These are phyloP conservation scores for Ceryle rudis DNA, from an alignment of 2,797 vertebrate genomes.

Conservation along the genomic window DNA sequence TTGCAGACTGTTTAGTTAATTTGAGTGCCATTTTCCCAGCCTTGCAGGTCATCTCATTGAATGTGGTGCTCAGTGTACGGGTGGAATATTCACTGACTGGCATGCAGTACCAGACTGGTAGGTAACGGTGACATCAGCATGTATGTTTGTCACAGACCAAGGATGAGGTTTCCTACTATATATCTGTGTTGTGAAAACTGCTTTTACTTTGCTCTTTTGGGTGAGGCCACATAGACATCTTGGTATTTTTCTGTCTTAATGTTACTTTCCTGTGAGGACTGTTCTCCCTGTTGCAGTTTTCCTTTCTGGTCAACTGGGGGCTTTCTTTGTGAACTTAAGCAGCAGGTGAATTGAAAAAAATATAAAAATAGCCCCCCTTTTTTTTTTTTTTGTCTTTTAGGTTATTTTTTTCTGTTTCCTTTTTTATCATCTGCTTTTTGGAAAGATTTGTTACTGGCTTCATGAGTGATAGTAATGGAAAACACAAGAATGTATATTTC, in stretches of 20 bases:
- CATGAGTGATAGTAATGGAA: neutral
- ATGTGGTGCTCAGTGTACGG: slow-evolving; percentile 88
- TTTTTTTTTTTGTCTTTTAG: neutral
- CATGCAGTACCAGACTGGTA: slow-evolving; percentile 87
- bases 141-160: neutral
- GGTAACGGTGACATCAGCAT: neutral
- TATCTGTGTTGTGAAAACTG: neutral
- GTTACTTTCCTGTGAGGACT: neutral
- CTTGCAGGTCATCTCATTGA: slow-evolving; percentile 90
- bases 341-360: neutral
- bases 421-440: neutral
- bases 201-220: neutral
- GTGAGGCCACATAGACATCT: neutral
- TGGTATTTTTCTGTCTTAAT: neutral
- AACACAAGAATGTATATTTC: neutral
- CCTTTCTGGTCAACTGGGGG: neutral
- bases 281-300: neutral
- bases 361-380: fast-evolving
- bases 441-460: neutral
- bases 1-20: neutral
- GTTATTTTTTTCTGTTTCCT: neutral
- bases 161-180: neutral
- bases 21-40: slow-evolving; percentile 66
- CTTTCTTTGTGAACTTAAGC: neutral
- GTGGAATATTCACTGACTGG: slow-evolving; percentile 91